Evolutionary conservation across 2,888 invertebrate genomes (phyloP).

Genomic region (Campoletis raptor): DNA sequence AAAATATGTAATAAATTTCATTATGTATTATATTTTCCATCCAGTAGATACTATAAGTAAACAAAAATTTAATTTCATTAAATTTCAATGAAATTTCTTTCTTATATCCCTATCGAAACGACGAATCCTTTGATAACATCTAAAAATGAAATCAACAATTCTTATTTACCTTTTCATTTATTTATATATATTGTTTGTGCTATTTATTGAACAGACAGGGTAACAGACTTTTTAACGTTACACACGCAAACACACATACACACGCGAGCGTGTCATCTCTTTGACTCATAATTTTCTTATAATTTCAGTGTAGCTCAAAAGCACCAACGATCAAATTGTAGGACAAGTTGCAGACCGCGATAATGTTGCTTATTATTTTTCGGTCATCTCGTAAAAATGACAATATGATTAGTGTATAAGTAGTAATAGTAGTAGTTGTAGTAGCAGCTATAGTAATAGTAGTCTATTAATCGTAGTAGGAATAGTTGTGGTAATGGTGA

Average conservation of each 20-base stretch:
- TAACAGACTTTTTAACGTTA: conserved; percentile 59
- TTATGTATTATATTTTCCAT: too few relatives aligned
- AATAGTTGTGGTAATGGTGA: background rate
- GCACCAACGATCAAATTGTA: conserved; percentile 59
- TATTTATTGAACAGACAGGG: conserved; percentile 67
- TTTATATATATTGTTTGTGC: conserved; percentile 54
- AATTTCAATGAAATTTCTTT: background rate
- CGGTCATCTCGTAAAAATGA: conserved; percentile 36
- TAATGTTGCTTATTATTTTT: conserved; percentile 20
- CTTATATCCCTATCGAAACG: background rate
- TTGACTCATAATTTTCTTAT: conserved; percentile 47
- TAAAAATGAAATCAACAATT: background rate
- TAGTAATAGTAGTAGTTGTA: conserved; percentile 18
- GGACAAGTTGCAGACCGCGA: conserved; percentile 32
- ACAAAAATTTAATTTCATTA: too few relatives aligned
- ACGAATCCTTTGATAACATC: too few relatives aligned
- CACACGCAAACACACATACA: conserved; percentile 37
- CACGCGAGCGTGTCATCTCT: conserved; percentile 26
- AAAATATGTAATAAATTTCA: too few relatives aligned
- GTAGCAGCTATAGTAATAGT: background rate
- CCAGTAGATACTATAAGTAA: too few relatives aligned
- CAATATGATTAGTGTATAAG: conserved; percentile 37
- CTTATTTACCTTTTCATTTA: background rate
- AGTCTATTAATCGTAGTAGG: conserved; percentile 25
- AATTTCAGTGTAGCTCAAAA: conserved; percentile 57